Conservation (phyloP, 2,113 vertebrate species). For the Oreotragus oreotragus region DNA sequence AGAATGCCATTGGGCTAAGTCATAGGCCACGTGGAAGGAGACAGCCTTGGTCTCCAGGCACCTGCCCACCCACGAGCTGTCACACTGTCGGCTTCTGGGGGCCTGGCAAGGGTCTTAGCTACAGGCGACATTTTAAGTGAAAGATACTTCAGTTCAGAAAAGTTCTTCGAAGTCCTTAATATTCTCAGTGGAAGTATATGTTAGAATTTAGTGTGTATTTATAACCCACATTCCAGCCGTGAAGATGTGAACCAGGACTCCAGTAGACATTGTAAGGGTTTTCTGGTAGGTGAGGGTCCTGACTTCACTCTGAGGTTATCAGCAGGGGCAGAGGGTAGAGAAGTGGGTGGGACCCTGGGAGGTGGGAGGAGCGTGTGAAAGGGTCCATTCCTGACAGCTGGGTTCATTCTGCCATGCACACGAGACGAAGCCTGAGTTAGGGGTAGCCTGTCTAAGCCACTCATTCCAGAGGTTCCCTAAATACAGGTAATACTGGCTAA, state of each 20-base stretch:
- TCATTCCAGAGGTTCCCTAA: not conserved
- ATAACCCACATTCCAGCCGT: not conserved
- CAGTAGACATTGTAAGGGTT: not conserved
- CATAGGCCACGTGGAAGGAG: slow-evolving; percentile 33
- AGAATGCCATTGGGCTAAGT: slow-evolving; percentile 63
- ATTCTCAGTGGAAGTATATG: not conserved
- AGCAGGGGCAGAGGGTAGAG: not conserved
- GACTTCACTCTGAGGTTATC: not conserved
- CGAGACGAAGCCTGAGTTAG: not conserved
- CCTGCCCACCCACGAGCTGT: not conserved
- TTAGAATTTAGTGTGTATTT: not conserved
- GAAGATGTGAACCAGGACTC: not conserved
- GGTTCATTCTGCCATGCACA: not conserved
- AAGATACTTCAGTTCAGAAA: not conserved
- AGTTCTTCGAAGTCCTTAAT: not conserved
- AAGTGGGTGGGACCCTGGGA: not conserved
- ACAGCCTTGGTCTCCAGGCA: slow-evolving; percentile 61
- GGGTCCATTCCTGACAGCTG: not conserved
- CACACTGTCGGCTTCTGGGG: slow-evolving; percentile 59
- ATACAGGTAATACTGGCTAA: not conserved
- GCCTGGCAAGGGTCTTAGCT: slow-evolving; percentile 30
- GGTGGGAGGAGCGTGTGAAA: not conserved
- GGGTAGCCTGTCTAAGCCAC: not conserved
- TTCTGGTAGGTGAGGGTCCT: not conserved
- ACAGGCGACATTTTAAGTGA: slow-evolving; percentile 55